Base-by-base conservation (phyloP, 2,888 invertebrate genomes). In the Volucella inanis region DNA sequence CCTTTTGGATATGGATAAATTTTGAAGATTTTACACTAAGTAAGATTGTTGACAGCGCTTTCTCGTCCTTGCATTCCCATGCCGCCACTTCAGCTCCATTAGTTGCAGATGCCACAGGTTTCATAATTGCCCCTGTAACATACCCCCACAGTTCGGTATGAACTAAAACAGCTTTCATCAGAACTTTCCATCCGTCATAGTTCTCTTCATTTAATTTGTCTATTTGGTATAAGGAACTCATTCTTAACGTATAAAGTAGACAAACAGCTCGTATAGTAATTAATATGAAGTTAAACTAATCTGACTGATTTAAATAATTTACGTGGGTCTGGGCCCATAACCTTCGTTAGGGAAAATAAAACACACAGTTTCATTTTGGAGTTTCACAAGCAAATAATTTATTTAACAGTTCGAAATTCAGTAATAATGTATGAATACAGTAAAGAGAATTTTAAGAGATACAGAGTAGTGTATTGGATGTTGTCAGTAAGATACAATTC, bases 1-100 rank as follows among this genome's bases (percentile, higher is more conserved):
- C 62, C 52, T 15, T 71, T 47, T 43, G 78, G 4, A 74, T 50
- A 47, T 77, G 68, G 0, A 71, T 55, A n/a, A 83, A 10, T 43
- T 83, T 68, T n/a, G 77, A 77, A 38, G 78, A 50, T 47, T 78
- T 78, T 18, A 80, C 50, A 39, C 72, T 38, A 8, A 80, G 59
- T 41, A 74, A 59, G 47, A 80, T 80, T 3, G 72, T 72, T 18
- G 79, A 65, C 11, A 67, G 9, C 1, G 72, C 72, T 11, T 80
- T 80, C 14, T 61, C 57, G 43, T 80, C 67, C 39, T 72, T 80
- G 8, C 68, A 18, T 10, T 0, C 11, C 61, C 47, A 62, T 47
- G 11, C 15, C 10, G 61, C 22, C 18, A 47, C 47, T 8, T 62
- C 61, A 18, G 1, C 3, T 12, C 6, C 47, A 45, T n/a, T n/a